Evolutionary conservation across 2,113 vertebrate species (phyloP), one percentile per base, ranked within the genome.

Genomic region (Entelurus aequoreus): DNA sequence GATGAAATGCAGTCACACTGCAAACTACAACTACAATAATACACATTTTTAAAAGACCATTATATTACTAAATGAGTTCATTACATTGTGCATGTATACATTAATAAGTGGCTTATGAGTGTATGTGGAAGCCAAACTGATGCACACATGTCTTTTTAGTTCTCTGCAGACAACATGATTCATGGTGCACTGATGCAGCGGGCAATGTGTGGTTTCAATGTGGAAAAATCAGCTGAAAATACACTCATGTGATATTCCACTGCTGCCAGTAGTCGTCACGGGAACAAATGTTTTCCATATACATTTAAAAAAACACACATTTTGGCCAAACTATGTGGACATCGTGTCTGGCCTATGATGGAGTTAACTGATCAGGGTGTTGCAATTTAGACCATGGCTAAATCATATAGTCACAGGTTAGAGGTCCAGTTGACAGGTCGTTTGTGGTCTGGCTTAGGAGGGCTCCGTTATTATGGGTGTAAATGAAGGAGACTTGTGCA

Each of bases 351-450:
- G 67, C 46, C 21, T 52, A 35, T 7, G 70, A 58, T 48, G 75
- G 76, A 79, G 83, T 73, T 46, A 67, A 75, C 54, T 57, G 50
- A 35, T 8, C 36, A 67, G 37, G 50, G 60, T 67, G 72, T 42
- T 72, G 48, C 8, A 8, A 59, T 74, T 60, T 62, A 55, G 28
- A 63, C 6, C 16, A 12, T 56, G 69, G 28, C 64, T 71, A 74
- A 81, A 63, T 75, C n/a, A 36, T 74, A 77, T 65, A 48, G 78
- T 60, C 51, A 46, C 37, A 66, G 79, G 80, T 83, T 75, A 83
- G 74, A 84, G 51, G 83, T 83, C 78, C 80, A 70, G 69, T 68
- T 78, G 78, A 64, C 35, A 54, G 67, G 61, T 48, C 4, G 54
- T 82, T 79, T 82, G 80, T 70, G 74, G 66, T 58, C 15, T 14